Percentiles rank a stretch among this genome's conserved stretches.
Evolutionary conservation across 2,113 vertebrate species (phyloP).

Genomic region (Callipepla californica): DNA sequence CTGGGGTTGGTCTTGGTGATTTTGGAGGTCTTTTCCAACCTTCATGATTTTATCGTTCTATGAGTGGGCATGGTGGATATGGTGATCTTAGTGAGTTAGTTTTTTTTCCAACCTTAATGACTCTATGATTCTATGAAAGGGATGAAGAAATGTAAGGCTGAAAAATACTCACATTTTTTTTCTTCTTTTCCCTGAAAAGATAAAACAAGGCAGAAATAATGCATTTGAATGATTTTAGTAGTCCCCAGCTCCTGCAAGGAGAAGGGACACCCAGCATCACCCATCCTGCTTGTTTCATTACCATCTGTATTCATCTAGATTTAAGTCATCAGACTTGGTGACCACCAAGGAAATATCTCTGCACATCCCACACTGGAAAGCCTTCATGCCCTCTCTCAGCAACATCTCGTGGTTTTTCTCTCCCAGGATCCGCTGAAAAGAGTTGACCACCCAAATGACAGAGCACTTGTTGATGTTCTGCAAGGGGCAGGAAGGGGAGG

Average conservation of each 20-base stretch:
- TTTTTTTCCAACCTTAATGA: too few relatives aligned
- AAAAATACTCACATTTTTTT: background rate
- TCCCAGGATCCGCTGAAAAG: background rate
- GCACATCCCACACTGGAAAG: background rate
- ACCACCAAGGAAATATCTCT: background rate
- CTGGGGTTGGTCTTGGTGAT: too few relatives aligned
- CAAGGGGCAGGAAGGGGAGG: background rate
- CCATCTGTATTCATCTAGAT: background rate
- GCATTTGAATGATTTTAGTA: background rate
- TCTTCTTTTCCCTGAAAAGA: background rate
- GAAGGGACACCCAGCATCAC: background rate
- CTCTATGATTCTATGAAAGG: background rate
- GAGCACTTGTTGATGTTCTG: constrained; percentile 19
- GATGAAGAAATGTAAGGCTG: background rate
- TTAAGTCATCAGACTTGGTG: background rate
- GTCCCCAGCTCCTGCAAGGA: background rate
- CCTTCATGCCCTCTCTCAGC: background rate
- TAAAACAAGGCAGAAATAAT: background rate
- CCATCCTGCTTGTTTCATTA: background rate
- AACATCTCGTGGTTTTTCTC: background rate
- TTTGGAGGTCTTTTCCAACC: too few relatives aligned
- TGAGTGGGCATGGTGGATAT: too few relatives aligned
- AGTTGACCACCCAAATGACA: background rate
- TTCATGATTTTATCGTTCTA: too few relatives aligned
- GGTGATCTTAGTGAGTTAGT: too few relatives aligned